Evolutionary conservation across 2,888 invertebrate genomes (phyloP).

Genomic region (Cephus rjabovi): DNA sequence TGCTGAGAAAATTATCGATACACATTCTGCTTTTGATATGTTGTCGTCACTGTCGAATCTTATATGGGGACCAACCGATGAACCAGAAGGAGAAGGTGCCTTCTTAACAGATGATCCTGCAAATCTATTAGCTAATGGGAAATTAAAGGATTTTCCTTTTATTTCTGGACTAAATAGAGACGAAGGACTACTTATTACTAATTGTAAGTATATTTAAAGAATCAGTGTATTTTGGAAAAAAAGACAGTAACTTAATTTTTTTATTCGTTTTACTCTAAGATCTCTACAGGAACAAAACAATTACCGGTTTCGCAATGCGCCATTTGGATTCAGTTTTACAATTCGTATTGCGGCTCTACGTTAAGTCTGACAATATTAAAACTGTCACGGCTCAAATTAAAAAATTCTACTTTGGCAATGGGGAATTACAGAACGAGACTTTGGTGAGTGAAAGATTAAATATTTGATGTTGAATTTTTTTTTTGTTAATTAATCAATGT

Average conservation of each 20-base stretch:
- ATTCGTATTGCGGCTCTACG: background rate
- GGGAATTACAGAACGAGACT: background rate
- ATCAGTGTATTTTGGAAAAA: background rate
- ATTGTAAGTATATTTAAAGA: slow-evolving; percentile 22
- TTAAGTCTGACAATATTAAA: background rate
- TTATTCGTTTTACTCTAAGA: background rate
- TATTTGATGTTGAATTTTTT: background rate
- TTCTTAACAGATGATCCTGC: slow-evolving; percentile 33
- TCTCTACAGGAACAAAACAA: slow-evolving; percentile 13
- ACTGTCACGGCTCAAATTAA: background rate
- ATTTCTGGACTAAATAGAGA: slow-evolving; percentile 35
- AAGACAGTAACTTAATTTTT: background rate
- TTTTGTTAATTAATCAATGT: background rate
- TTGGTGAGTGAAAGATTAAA: background rate
- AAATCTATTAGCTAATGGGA: slow-evolving; percentile 22
- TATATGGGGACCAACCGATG: slow-evolving; percentile 35
- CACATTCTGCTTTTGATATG: background rate
- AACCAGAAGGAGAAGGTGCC: slow-evolving; percentile 33
- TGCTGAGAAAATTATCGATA: slow-evolving; percentile 15
- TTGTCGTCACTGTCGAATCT: background rate
- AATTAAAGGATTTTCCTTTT: slow-evolving; percentile 32
- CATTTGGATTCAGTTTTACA: slow-evolving; percentile 15
- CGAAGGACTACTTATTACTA: slow-evolving; percentile 34
- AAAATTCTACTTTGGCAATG: background rate
- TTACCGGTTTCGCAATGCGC: slow-evolving; percentile 18